Base-by-base conservation (phyloP, 2,888 invertebrate genomes). In the Leptura quadrifasciata region DNA sequence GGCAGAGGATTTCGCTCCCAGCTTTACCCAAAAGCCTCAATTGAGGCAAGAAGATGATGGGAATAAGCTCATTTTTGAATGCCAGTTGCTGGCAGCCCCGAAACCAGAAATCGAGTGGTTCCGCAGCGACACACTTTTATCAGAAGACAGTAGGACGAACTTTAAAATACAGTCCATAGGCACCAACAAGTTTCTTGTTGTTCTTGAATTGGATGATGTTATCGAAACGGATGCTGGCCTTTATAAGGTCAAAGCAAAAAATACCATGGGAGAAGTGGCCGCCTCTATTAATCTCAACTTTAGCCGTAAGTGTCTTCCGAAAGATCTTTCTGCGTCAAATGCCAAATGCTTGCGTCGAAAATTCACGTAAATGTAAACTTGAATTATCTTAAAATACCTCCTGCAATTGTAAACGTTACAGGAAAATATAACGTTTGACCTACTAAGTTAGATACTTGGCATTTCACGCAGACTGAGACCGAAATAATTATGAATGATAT, bases 1-100 rank as follows among this genome's bases (percentile, higher is more conserved):
- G 91, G 93, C 94, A 89, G 97, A 97, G 91, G 97, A 97, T 91
- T 95, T 97, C 92, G 97, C 98, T 91, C 98, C 98, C 90, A 98
- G 97, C 93, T 98, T 98, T 93, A 97, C 97, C 85, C 97, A 98
- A 92, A 98, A 98, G 94, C 98, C 98, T 83, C 96, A 97, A 90
- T 93, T 98, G 86, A 93, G 97, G 84, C 98, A 98, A 90, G 98
- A 98, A 89, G 97, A 97, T 89, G 97, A 97, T 89, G 97, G 97
- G 86, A 97, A 97, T 91, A 94, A 96, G 88, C 93, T 98, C 88
- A 94, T 98, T 86, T 97, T 98, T 91, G 97, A 97, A 90, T 98
- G 97, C 90, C 96, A 97, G 90, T 92, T 98, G 86, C 90, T 96
- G 86, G 95, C 95, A 84, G 92, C 94, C 79, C 97, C 97, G 57